Evolutionary conservation across 2,888 invertebrate genomes (phyloP).

Genomic region (Halocaridina rubra): DNA sequence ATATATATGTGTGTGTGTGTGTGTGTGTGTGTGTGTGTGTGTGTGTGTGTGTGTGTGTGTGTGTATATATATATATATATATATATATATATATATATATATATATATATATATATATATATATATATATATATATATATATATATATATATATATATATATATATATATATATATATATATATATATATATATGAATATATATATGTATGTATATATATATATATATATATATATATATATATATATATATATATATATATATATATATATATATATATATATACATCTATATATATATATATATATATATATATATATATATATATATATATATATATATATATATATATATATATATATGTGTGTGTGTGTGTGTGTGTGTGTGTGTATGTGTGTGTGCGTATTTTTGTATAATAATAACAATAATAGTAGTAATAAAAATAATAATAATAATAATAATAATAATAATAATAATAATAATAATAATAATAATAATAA

Average conservation of each 20-base stretch:
- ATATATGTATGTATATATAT: constrained; percentile 1
- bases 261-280: neutral
- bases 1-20: too few species aligned
- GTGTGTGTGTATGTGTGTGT: neutral
- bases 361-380: neutral
- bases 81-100: neutral
- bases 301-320: neutral
- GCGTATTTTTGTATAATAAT: too few species aligned
- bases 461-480: neutral
- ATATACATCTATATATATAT: neutral
- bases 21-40: neutral
- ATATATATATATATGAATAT: neutral
- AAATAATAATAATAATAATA: too few species aligned
- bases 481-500: neutral
- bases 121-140: neutral
- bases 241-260: neutral
- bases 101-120: neutral
- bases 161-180: neutral
- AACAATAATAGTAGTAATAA: too few species aligned
- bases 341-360: neutral
- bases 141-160: neutral
- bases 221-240: constrained; percentile 4
- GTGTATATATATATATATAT: neutral
- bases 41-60: neutral
- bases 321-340: neutral